phyloP scores from a whole-genome alignment of 2,888 invertebrate genomes.

The Chouioia cunea region DNA sequence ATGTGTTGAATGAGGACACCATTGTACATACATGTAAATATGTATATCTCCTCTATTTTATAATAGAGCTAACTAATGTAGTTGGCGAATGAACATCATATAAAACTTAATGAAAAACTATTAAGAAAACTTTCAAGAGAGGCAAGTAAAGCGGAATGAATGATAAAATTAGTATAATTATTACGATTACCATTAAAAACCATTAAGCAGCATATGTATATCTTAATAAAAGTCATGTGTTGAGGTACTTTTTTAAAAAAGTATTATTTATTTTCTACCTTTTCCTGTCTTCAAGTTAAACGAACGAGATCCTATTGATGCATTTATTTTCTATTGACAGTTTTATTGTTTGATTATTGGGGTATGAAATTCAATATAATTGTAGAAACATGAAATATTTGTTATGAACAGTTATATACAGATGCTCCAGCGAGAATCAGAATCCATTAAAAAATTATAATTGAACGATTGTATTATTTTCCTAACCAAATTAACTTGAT shows the following conservation, averaged over 20 bases:
- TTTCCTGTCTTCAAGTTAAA: slow-evolving; percentile 2
- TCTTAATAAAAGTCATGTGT: slow-evolving; percentile 69
- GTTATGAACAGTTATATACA: no score
- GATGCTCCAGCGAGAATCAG: no score
- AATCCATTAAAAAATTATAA: no score
- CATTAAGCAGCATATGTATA: slow-evolving; percentile 67
- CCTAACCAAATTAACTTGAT: no score
- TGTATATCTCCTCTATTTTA: slow-evolving; percentile 68
- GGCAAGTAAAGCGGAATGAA: slow-evolving; percentile 55
- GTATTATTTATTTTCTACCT: slow-evolving; percentile 54
- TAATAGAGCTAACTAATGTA: slow-evolving; percentile 63
- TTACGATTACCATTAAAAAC: slow-evolving; percentile 61
- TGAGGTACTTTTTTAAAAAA: slow-evolving; percentile 68
- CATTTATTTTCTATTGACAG: no score
- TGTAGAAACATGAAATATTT: no score
- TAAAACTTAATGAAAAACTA: slow-evolving; percentile 49
- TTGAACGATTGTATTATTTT: no score
- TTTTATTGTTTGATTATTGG: no score
- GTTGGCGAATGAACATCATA: slow-evolving; percentile 59
- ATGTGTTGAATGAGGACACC: slow-evolving; percentile 56
- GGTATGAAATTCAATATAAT: no score
- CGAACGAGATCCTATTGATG: no score
- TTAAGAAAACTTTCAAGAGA: slow-evolving; percentile 33
- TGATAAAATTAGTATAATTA: slow-evolving; percentile 65
- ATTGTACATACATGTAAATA: slow-evolving; percentile 67